A percentile compares a stretch with the other conserved stretches of the same genome.
phyloP scores from a whole-genome alignment of 1,140 invertebrate genomes.

The Leptinotarsa undecemlineata region DNA sequence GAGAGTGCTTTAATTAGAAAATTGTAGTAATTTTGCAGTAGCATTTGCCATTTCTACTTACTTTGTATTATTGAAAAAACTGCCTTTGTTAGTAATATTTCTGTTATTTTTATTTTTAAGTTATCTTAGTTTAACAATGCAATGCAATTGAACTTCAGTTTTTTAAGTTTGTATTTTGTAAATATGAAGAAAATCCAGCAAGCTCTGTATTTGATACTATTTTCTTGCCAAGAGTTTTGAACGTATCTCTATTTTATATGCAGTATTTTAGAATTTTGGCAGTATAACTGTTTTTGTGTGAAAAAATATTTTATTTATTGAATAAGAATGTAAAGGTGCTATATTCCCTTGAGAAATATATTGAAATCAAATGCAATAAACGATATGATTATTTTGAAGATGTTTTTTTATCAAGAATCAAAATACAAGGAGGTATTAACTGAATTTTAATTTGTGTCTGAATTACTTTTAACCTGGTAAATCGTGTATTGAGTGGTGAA shows the following conservation, averaged over 20 bases:
- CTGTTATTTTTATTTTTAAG: conserved; percentile 1
- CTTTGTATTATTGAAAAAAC: conserved; percentile 16
- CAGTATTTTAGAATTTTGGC: conserved; percentile 21
- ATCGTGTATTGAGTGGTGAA: too few relatives aligned
- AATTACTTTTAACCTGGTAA: too few relatives aligned
- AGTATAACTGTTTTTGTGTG: conserved; percentile 23
- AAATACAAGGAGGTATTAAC: too few relatives aligned
- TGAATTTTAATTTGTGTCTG: too few relatives aligned
- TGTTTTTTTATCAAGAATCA: neutral
- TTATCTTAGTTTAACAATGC: conserved; percentile 5
- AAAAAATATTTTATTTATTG: conserved; percentile 23
- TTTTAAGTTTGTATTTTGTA: conserved; percentile 7
- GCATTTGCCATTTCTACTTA: conserved; percentile 12
- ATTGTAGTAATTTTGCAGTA: conserved; percentile 4
- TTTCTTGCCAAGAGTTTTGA: conserved; percentile 21
- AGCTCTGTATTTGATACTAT: conserved; percentile 17
- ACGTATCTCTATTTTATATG: conserved; percentile 10
- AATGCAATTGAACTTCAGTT: conserved; percentile 13
- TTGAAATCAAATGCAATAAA: conserved; percentile 2
- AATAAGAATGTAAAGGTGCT: conserved; percentile 26
- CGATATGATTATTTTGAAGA: neutral
- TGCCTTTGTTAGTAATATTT: neutral
- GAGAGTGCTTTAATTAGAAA: conserved; percentile 8
- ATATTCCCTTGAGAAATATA: conserved; percentile 4
- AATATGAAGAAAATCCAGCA: conserved; percentile 4